These are phyloP conservation scores for Heliopora coerulea DNA, from an alignment of 92 coral and sea anemone genomes.

Conservation along the genomic window DNA sequence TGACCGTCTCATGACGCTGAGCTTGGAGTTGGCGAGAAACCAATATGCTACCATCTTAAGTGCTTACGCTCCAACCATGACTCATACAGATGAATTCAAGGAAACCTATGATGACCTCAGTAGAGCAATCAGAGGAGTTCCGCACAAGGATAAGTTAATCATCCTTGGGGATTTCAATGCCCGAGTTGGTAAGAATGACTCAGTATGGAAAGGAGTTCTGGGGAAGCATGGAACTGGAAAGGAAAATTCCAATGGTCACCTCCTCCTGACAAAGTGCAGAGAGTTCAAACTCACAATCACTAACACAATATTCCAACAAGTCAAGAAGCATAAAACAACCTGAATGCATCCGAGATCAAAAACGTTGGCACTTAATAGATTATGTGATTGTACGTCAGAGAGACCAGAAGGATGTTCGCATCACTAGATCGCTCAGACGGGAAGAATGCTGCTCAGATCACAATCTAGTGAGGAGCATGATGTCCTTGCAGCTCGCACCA, in stretches of 20 bases:
- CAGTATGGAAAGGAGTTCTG: not conserved
- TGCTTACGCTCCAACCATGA: slow-evolving; percentile 32
- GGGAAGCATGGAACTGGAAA: slow-evolving; percentile 1
- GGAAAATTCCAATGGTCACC: not conserved
- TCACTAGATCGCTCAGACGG: no score
- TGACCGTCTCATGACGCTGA: slow-evolving; percentile 29
- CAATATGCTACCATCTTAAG: slow-evolving; percentile 20
- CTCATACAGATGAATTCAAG: slow-evolving; percentile 8
- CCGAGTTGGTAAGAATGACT: not conserved
- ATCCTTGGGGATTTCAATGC: slow-evolving; percentile 17
- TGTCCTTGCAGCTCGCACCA: no score
- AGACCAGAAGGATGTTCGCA: not conserved
- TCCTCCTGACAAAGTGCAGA: not conserved
- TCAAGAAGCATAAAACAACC: slow-evolving; percentile 21
- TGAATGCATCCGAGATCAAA: slow-evolving; percentile 37
- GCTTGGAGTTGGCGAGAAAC: not conserved
- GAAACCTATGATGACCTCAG: slow-evolving; percentile 22
- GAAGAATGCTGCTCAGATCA: no score
- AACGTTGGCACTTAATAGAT: slow-evolving; percentile 28
- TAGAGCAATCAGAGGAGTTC: not conserved
- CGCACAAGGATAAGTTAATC: not conserved
- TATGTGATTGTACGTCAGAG: slow-evolving; percentile 2
- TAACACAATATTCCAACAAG: slow-evolving; percentile 42
- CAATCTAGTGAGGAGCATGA: no score
- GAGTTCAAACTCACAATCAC: slow-evolving; percentile 14